These are phyloP conservation scores for Indicator indicator DNA, from an alignment of 2,113 vertebrate species.

Conservation along the genomic window DNA sequence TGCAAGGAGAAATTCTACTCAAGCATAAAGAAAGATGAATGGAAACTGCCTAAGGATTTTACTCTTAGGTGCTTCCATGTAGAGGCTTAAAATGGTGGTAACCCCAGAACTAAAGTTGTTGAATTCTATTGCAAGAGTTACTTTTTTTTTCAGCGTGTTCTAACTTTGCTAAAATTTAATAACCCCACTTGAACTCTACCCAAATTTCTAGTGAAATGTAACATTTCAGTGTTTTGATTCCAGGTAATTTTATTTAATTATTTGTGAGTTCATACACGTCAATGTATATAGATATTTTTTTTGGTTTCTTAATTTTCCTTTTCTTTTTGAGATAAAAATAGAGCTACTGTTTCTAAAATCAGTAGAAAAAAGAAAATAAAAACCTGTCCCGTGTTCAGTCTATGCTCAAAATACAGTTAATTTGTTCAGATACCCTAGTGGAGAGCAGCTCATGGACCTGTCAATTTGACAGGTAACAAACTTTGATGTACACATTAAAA, in stretches of 20 bases:
- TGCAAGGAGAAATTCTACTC: neutral
- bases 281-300: neutral
- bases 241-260: neutral
- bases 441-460: neutral
- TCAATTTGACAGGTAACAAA: neutral
- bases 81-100: neutral
- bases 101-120: neutral
- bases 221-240: neutral
- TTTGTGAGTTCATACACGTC: neutral
- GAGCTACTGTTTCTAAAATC: neutral
- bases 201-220: neutral
- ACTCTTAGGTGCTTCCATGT: neutral
- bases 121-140: neutral
- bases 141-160: neutral
- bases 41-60: neutral
- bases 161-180: neutral
- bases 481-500: neutral
- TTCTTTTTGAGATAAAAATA: too few species aligned
- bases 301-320: too few species aligned
- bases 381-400: fast-evolving
- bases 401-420: neutral
- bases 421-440: neutral
- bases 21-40: neutral
- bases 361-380: neutral
- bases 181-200: neutral